Evolutionary conservation across 2,797 vertebrate genomes (phyloP).

Genomic region (Diceros bicornis): DNA sequence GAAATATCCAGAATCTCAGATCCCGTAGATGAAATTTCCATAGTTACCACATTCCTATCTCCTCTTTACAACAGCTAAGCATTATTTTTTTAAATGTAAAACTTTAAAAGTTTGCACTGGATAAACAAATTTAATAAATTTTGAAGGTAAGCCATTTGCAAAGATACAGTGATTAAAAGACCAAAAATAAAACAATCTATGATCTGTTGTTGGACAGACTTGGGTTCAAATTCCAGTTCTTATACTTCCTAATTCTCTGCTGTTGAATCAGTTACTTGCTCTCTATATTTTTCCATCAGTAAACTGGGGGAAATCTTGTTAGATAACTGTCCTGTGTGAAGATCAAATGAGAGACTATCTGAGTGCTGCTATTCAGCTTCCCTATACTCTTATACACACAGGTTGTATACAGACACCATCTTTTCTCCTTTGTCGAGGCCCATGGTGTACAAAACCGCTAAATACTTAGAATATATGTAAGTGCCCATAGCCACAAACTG

Average conservation of each 20-base stretch:
- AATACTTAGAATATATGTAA: not conserved
- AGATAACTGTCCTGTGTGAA: not conserved
- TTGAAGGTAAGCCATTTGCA: not conserved
- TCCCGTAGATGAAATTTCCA: not conserved
- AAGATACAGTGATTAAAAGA: not conserved
- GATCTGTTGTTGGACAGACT: not conserved
- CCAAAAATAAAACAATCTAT: not conserved
- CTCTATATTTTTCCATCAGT: not conserved
- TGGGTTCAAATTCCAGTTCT: not conserved
- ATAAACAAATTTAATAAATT: not conserved
- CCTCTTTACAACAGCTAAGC: not conserved
- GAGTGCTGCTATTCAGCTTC: not conserved
- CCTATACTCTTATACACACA: not conserved
- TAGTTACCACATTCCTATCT: not conserved
- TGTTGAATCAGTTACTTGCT: not conserved
- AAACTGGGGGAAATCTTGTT: not conserved
- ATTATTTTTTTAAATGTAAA: not conserved
- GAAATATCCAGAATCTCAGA: not conserved
- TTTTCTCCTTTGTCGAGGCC: not conserved
- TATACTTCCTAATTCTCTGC: not conserved
- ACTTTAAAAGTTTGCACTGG: not conserved
- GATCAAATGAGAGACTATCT: not conserved
- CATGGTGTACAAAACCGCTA: not conserved
- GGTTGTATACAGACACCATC: not conserved
- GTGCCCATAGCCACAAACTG: not conserved